Conservation (phyloP, 2,113 vertebrate genomes). For the Apteryx mantelli region DNA sequence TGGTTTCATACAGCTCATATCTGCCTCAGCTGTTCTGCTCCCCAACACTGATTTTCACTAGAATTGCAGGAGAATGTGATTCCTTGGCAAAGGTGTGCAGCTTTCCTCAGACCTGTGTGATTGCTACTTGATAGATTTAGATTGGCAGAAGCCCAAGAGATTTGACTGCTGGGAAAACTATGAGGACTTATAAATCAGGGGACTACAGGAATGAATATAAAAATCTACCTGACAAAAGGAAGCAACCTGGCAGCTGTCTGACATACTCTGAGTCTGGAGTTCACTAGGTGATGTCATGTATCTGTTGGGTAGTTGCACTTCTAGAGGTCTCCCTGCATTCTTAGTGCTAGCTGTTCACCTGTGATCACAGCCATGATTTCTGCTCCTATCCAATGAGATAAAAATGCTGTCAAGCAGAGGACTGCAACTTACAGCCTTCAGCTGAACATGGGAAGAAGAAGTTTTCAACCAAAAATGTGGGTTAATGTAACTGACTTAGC, state of each 20-base stretch:
- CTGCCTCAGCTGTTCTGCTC: conserved; percentile 22
- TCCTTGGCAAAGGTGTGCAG: background rate
- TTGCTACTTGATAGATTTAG: background rate
- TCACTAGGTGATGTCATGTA: background rate
- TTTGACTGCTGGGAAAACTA: background rate
- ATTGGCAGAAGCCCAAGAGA: background rate
- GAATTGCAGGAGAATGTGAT: background rate
- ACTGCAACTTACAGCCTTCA: background rate
- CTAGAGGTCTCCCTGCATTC: background rate
- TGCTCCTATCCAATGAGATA: background rate
- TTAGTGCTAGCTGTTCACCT: background rate
- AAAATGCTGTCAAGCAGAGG: background rate
- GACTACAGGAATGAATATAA: background rate
- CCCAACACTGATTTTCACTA: background rate
- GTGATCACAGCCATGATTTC: background rate
- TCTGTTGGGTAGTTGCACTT: background rate
- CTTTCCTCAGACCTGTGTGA: background rate
- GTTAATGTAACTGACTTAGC: background rate
- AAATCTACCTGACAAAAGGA: background rate
- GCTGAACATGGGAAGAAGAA: background rate
- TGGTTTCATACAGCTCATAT: background rate
- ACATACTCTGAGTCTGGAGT: fast-evolving
- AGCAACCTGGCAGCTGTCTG: background rate
- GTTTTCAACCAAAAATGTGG: background rate
- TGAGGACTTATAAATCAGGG: background rate